Evolutionary conservation across 2,888 invertebrate species (phyloP), one percentile per base, ranked within the genome.

Genomic region (Synergus gifuensis): DNA sequence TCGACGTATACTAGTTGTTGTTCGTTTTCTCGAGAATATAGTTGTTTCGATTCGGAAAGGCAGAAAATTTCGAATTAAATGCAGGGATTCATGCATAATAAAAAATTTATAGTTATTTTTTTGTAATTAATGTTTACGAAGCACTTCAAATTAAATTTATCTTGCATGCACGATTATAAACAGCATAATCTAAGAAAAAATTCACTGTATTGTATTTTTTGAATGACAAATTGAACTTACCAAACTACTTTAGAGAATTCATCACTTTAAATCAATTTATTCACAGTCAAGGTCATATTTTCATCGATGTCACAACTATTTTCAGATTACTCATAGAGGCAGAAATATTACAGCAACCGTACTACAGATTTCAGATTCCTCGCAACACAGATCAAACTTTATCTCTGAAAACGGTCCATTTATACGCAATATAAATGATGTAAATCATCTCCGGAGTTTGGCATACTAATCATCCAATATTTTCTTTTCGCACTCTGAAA

Each of bases 371-470:
- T 11, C 73, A 36, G 7, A 54, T 28, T 36, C n/a, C 49, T 49
- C 49, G 49, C n/a, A n/a, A 73, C 73, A 73, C 54, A 73, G 73
- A 73, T 54, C 54, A 73, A 73, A 28, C 69, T 73, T 73, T 54
- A 73, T 73, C 73, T 73, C 9, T 73, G 49, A 54, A 73, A 73
- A 36, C n/a, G 54, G 54, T 73, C 54, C 73, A 54, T 73, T 73
- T 54, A 73, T 54, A 73, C n/a, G 8, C 28, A 36, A 12, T 16
- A n/a, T 73, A 54, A 73, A 73, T 73, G 28, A 12, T 16, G 28
- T 73, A 54, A 73, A 73, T 73, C 73, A 73, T 36, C 28, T 16
- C 36, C 4, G n/a, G 11, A 22, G 36, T 73, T n/a, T 73, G 12
- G 36, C 73, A 73, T 54, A 40, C 36, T 36, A 14, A 28, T 46